These are phyloP conservation scores for Nestor notabilis DNA, from an alignment of 2,113 vertebrate species.

Conservation along the genomic window DNA sequence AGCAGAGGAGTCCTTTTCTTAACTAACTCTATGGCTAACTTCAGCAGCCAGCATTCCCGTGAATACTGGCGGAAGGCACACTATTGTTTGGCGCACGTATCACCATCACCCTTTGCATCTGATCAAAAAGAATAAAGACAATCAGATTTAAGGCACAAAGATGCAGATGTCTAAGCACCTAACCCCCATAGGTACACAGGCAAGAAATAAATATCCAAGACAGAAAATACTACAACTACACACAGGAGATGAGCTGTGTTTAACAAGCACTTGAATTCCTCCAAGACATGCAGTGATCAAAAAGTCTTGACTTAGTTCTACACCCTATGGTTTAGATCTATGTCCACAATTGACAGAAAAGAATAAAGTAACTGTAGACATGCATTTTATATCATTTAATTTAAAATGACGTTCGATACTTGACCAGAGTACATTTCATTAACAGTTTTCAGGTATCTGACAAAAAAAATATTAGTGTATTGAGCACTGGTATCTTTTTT, in stretches of 20 bases:
- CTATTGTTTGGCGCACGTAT: background rate
- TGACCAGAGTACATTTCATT: background rate
- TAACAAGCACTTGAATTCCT: background rate
- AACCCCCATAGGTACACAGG: background rate
- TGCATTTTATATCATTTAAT: background rate
- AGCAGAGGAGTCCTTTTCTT: background rate
- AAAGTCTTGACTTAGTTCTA: background rate
- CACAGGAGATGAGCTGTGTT: background rate
- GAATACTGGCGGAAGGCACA: accelerated
- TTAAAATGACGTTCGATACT: background rate
- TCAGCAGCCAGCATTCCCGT: background rate
- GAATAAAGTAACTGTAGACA: background rate
- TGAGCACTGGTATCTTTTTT: background rate
- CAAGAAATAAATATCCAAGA: background rate
- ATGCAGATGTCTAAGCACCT: background rate
- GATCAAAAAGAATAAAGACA: background rate
- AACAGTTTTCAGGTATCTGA: background rate
- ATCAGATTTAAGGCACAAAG: background rate
- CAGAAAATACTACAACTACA: background rate
- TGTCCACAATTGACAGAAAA: background rate
- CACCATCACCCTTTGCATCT: background rate
- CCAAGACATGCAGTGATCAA: background rate
- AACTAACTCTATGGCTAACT: background rate
- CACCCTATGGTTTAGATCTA: background rate
- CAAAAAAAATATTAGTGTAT: background rate